Evolutionary conservation across 2,113 vertebrate species (phyloP).

Genomic region (Protomyctophum bolini): DNA sequence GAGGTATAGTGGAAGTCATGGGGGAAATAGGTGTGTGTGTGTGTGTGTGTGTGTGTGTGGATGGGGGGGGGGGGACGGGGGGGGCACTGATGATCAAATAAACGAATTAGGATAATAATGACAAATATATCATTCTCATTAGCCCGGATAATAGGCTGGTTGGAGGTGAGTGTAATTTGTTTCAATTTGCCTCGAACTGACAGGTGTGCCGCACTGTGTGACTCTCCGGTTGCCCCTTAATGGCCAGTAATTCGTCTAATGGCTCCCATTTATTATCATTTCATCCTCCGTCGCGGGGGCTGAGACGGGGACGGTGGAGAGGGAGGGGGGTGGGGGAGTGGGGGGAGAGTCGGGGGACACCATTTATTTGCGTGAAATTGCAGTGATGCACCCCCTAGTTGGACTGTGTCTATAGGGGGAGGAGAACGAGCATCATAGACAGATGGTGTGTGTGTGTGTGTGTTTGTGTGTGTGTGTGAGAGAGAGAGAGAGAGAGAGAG

Average conservation of each 20-base stretch:
- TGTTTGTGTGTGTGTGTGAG: constrained; percentile 19
- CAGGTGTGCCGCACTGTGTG: constrained; percentile 77
- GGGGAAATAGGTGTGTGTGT: constrained; percentile 48
- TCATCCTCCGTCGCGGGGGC: constrained; percentile 66
- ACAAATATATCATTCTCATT: constrained; percentile 82
- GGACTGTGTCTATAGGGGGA: constrained; percentile 14
- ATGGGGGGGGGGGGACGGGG: neutral
- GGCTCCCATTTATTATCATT: constrained; percentile 82
- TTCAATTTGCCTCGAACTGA: constrained; percentile 80
- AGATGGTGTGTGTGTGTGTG: no score
- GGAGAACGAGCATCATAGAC: constrained; percentile 12
- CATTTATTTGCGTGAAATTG: constrained; percentile 63
- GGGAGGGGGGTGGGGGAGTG: no score
- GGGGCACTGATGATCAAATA: constrained; percentile 75
- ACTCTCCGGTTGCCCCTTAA: constrained; percentile 75
- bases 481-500: no score
- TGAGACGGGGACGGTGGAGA: constrained; percentile 70
- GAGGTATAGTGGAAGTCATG: constrained; percentile 41
- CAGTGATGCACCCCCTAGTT: constrained; percentile 20
- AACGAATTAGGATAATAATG: constrained; percentile 78
- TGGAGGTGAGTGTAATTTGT: constrained; percentile 78
- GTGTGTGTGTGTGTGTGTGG: no score
- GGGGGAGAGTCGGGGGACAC: constrained; percentile 34
- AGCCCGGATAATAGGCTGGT: constrained; percentile 72
- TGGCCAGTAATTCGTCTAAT: constrained; percentile 83